Percentiles rank a stretch among this genome's conserved stretches.
Evolutionary conservation across 2,888 invertebrate genomes (phyloP).

Genomic region (Ennomos erosarius): DNA sequence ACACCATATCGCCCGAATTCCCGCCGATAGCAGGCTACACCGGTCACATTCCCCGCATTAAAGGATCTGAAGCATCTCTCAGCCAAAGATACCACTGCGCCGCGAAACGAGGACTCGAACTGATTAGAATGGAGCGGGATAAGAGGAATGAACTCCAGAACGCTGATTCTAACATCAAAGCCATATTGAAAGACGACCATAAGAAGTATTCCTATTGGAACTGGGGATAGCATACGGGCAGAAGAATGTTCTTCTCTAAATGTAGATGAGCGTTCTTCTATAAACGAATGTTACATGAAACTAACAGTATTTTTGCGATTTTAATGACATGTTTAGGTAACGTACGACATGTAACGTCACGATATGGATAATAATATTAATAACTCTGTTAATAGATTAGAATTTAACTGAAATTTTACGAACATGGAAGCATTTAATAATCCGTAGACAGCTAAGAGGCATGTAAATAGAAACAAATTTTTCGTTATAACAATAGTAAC

Average conservation of each 20-base stretch:
- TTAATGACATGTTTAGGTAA: constrained; percentile 29
- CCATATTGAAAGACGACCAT: constrained; percentile 70
- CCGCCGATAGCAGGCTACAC: constrained; percentile 91
- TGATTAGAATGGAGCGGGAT: constrained; percentile 84
- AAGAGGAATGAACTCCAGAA: constrained; percentile 73
- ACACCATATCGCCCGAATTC: constrained; percentile 87
- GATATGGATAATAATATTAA: not conserved
- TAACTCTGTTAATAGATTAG: not conserved
- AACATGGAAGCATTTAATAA: no score
- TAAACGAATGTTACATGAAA: constrained; percentile 47
- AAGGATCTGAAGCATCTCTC: constrained; percentile 88
- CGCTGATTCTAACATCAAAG: constrained; percentile 68
- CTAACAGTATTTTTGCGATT: constrained; percentile 50
- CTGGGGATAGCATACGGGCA: constrained; percentile 84
- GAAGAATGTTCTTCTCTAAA: constrained; percentile 83
- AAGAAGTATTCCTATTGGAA: constrained; percentile 80
- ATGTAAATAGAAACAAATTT: no score
- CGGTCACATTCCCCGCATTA: constrained; percentile 89
- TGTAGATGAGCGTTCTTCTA: constrained; percentile 79
- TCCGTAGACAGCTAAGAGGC: no score
- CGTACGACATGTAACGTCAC: no score
- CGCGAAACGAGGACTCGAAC: constrained; percentile 86
- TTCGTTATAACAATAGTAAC: no score
- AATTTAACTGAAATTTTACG: no score
- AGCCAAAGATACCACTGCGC: constrained; percentile 89